Conservation (phyloP, 2,113 vertebrate genomes). For the Emydocephalus ijimae region DNA sequence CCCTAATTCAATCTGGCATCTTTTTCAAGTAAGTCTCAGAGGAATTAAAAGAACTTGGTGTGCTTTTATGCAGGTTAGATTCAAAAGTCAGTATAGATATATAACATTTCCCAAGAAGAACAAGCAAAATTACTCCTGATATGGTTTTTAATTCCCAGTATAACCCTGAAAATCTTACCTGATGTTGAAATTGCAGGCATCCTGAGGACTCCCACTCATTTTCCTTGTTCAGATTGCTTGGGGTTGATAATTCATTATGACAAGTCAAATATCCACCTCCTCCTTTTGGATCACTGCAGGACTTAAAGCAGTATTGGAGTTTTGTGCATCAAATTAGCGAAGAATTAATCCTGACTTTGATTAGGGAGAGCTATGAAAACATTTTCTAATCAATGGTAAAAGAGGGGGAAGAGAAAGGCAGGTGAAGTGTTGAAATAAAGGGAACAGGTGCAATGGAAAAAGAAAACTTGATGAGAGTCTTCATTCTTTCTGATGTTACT, state of each 20-base stretch:
- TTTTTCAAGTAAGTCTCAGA: background rate
- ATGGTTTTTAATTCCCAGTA: background rate
- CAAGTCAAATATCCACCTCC: background rate
- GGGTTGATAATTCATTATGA: constrained; percentile 5
- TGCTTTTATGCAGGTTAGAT: background rate
- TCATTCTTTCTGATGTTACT: background rate
- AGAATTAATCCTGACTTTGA: constrained; percentile 44
- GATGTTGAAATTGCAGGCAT: background rate
- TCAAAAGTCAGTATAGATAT: background rate
- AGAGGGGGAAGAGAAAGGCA: background rate
- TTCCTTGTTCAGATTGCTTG: background rate
- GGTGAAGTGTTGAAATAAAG: background rate
- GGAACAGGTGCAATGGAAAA: constrained; percentile 19
- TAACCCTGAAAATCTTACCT: background rate
- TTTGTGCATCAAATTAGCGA: constrained; percentile 54
- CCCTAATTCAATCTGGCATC: background rate
- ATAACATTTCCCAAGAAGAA: background rate
- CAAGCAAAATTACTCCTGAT: background rate
- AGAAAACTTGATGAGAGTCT: background rate
- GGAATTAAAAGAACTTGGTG: background rate
- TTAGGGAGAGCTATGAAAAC: constrained; percentile 27
- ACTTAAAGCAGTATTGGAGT: constrained; percentile 26
- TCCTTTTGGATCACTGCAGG: background rate
- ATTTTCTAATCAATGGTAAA: constrained; percentile 16
- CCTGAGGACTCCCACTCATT: background rate